A percentile compares a stretch with the other conserved stretches of the same genome.
Conservation (phyloP, 2,888 invertebrate species). For the Apodemia hepburni region DNA sequence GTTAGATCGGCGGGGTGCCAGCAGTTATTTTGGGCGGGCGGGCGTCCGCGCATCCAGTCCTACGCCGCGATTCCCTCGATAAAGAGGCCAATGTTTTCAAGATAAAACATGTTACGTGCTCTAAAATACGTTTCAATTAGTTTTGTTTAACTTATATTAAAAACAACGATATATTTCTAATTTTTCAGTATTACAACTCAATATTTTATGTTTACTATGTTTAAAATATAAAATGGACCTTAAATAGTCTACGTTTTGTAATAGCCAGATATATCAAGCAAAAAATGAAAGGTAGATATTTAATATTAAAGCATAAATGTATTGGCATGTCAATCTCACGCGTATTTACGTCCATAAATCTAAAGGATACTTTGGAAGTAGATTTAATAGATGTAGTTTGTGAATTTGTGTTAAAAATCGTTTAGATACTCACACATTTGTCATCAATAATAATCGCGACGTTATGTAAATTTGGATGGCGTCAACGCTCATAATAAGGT, state of each 20-base stretch:
- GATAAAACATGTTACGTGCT: constrained; percentile 1
- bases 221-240: background rate
- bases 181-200: no score
- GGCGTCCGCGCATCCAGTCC: constrained; percentile 66
- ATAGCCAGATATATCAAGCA: constrained; percentile 28
- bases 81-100: constrained; percentile 32
- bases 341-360: constrained; percentile 10
- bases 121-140: background rate
- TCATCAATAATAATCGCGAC: background rate
- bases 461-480: constrained; percentile 8
- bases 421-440: background rate
- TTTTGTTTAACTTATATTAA: no score
- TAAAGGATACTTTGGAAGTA: background rate
- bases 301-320: constrained; percentile 7
- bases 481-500: constrained; percentile 4
- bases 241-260: constrained; percentile 15
- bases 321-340: constrained; percentile 19
- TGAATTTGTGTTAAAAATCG: constrained; percentile 3
- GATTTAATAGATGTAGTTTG: background rate
- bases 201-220: no score
- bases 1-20: constrained; percentile 63
- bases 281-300: constrained; percentile 22
- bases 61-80: constrained; percentile 52
- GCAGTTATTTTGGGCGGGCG: constrained; percentile 67
- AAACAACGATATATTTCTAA: no score